These are phyloP conservation scores for Parazoanthus swiftii DNA, from an alignment of 92 coral and sea anemone species.

Conservation along the genomic window DNA sequence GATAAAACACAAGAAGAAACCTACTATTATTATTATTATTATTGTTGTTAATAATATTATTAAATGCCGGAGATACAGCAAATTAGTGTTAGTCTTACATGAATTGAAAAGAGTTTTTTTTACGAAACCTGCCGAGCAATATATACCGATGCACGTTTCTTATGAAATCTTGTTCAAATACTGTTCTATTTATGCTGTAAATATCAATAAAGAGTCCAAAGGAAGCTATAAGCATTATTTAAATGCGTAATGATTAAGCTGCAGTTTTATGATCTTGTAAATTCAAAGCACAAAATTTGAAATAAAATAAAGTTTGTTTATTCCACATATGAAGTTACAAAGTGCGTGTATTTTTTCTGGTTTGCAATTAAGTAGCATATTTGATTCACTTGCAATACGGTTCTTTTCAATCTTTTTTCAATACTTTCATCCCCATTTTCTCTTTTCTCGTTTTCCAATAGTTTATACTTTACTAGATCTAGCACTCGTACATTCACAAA, in stretches of 20 bases:
- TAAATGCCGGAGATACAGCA: not conserved
- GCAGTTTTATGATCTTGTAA: not conserved
- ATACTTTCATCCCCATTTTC: too few species aligned
- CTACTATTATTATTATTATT: too few species aligned
- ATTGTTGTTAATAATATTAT: too few species aligned
- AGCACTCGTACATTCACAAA: too few species aligned
- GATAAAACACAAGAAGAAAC: too few species aligned
- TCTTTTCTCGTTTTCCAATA: too few species aligned
- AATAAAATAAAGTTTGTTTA: conserved; percentile 1
- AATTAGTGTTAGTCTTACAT: not conserved
- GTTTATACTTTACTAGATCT: too few species aligned
- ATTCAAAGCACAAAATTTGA: conserved; percentile 7
- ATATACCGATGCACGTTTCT: not conserved
- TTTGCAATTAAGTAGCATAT: not conserved
- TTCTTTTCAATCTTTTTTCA: not conserved
- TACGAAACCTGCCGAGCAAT: too few species aligned
- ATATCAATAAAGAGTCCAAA: not conserved
- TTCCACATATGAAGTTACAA: not conserved
- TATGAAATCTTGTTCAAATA: not conserved
- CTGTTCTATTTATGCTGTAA: not conserved
- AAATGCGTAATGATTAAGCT: not conserved
- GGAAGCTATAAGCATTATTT: not conserved
- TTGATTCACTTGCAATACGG: not conserved
- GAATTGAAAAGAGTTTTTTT: not conserved
- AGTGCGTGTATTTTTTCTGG: not conserved